Evolutionary conservation across 2,113 vertebrate genomes (phyloP).

Genomic region (Paradisaea rubra): DNA sequence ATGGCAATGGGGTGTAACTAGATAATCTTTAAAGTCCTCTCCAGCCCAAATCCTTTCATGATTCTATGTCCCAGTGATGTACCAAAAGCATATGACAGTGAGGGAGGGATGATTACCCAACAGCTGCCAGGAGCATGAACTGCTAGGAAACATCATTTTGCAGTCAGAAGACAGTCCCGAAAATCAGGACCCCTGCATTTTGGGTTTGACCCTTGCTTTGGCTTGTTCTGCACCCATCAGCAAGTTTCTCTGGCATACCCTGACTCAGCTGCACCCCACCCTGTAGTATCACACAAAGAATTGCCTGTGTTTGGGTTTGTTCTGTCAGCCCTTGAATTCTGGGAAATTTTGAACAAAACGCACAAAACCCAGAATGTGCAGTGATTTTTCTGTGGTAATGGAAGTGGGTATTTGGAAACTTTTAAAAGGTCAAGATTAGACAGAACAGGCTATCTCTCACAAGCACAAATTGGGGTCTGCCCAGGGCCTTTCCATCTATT

Average conservation of each 20-base stretch:
- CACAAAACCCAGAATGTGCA: not conserved
- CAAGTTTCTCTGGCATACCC: accelerated
- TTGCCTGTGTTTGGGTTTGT: not conserved
- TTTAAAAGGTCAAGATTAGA: conserved; percentile 31
- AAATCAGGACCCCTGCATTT: not conserved
- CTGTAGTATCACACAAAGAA: not conserved
- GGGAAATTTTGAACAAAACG: not conserved
- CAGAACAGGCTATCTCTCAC: conserved; percentile 1
- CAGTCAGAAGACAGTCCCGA: not conserved
- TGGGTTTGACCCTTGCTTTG: not conserved
- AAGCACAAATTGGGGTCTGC: not conserved
- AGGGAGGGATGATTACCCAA: not conserved
- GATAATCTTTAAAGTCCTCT: not conserved
- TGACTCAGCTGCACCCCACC: not conserved
- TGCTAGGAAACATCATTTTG: not conserved
- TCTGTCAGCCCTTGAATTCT: not conserved
- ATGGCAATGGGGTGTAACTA: not conserved
- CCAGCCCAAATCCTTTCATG: not conserved
- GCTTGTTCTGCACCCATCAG: not conserved
- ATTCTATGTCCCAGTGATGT: not conserved
- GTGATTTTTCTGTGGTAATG: not conserved
- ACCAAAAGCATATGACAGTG: not conserved
- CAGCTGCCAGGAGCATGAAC: not conserved
- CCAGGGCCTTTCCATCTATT: not conserved
- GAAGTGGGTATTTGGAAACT: conserved; percentile 12